A percentile compares a stretch with the other conserved stretches of the same genome.
Conservation (phyloP, 2,888 invertebrate species). For the Xestia c-nigrum region DNA sequence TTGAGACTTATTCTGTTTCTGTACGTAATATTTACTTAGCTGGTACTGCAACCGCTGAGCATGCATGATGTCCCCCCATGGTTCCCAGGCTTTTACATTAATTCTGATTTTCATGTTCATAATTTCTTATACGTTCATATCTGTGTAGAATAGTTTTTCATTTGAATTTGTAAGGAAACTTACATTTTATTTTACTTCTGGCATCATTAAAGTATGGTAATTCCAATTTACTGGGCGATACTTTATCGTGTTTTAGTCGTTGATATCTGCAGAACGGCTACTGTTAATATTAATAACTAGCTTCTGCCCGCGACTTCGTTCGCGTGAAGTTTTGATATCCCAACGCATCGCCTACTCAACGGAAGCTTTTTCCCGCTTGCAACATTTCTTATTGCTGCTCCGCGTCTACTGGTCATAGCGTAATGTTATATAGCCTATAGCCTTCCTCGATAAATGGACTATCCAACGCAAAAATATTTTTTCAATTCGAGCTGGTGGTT, state of each 20-base stretch:
- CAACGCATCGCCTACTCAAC: too few relatives aligned
- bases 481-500: too few relatives aligned
- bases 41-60: not conserved
- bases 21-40: not conserved
- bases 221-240: not conserved
- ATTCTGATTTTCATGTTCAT: not conserved
- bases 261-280: constrained; percentile 3
- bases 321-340: too few relatives aligned
- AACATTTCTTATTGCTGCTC: too few relatives aligned
- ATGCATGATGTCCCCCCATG: not conserved
- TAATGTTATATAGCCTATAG: too few relatives aligned
- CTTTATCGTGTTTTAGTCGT: constrained; percentile 19
- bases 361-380: too few relatives aligned
- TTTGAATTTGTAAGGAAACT: not conserved
- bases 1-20: not conserved
- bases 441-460: too few relatives aligned
- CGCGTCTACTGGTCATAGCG: too few relatives aligned
- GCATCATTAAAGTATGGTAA: not conserved
- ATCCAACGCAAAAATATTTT: too few relatives aligned
- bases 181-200: not conserved
- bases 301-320: too few relatives aligned
- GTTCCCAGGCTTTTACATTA: not conserved
- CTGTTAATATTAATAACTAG: not conserved
- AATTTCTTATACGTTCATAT: not conserved
- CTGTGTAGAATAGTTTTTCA: too few relatives aligned